Percentiles rank a stretch among this genome's conserved stretches.
Conservation (phyloP, 2,113 vertebrate genomes). For the Aplodontia rufa region DNA sequence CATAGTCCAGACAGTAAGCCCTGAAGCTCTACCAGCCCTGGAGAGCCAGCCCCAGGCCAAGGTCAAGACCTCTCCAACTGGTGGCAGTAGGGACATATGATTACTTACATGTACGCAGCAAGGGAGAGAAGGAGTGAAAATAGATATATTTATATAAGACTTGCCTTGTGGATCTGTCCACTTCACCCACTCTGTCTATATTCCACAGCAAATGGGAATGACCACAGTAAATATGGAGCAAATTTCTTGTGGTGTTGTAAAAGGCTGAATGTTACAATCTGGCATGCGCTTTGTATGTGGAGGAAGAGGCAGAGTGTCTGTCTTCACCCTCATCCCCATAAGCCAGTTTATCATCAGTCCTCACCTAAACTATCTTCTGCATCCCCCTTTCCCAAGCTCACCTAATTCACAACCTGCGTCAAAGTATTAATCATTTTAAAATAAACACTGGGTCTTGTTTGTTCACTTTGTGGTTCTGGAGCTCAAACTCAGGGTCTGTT, state of each 20-base stretch:
- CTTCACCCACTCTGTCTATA: not conserved
- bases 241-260: not conserved
- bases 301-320: not conserved
- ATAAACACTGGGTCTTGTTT: not conserved
- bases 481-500: not conserved
- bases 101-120: fast-evolving
- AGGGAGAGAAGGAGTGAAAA: not conserved
- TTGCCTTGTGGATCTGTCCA: not conserved
- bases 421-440: not conserved
- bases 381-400: not conserved
- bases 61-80: not conserved
- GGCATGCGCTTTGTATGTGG: not conserved
- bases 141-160: fast-evolving
- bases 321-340: too few species aligned
- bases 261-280: not conserved
- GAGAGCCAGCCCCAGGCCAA: not conserved
- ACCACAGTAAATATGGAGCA: not conserved
- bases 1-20: not conserved
- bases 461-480: not conserved
- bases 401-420: not conserved
- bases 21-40: not conserved
- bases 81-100: fast-evolving
- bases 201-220: not conserved
- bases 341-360: not conserved
- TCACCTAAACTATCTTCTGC: not conserved